These are phyloP conservation scores for Abscondita cerata DNA, from an alignment of 2,888 invertebrate species.

Conservation along the genomic window DNA sequence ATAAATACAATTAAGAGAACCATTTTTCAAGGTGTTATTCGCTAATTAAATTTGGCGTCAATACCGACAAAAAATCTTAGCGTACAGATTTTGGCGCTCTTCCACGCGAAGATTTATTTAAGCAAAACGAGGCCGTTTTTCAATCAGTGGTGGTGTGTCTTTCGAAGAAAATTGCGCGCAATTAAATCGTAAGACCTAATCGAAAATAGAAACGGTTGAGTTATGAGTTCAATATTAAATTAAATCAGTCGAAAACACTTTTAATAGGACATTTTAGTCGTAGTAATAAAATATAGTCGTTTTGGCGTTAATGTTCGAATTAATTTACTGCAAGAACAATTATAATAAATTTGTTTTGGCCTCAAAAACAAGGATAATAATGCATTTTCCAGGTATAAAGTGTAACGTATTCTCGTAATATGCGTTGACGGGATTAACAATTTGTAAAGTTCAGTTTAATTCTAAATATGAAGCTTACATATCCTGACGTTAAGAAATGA, in stretches of 20 bases:
- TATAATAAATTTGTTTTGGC: slow-evolving; percentile 19
- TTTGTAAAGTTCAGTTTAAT: slow-evolving; percentile 44
- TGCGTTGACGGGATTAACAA: slow-evolving; percentile 46
- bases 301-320: slow-evolving; percentile 20
- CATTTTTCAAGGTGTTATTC: not conserved
- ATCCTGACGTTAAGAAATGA: slow-evolving; percentile 40
- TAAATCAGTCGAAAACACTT: slow-evolving; percentile 14
- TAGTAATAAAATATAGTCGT: slow-evolving; percentile 19
- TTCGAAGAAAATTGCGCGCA: not conserved
- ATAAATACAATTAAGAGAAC: slow-evolving; percentile 4
- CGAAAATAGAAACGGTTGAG: slow-evolving; percentile 4
- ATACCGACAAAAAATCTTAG: not conserved
- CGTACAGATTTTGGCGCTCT: not conserved
- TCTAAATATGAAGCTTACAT: slow-evolving; percentile 40
- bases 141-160: not conserved
- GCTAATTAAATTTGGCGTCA: not conserved
- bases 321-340: slow-evolving; percentile 9
- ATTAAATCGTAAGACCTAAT: slow-evolving; percentile 1
- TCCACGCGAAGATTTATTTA: not conserved
- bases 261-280: slow-evolving; percentile 18
- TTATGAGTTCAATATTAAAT: slow-evolving; percentile 24
- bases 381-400: slow-evolving; percentile 17
- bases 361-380: slow-evolving; percentile 17
- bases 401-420: slow-evolving; percentile 41
- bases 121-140: not conserved